These are phyloP conservation scores for Hirtodrosophila confusa DNA, from an alignment of 2,888 invertebrate species.

Conservation along the genomic window DNA sequence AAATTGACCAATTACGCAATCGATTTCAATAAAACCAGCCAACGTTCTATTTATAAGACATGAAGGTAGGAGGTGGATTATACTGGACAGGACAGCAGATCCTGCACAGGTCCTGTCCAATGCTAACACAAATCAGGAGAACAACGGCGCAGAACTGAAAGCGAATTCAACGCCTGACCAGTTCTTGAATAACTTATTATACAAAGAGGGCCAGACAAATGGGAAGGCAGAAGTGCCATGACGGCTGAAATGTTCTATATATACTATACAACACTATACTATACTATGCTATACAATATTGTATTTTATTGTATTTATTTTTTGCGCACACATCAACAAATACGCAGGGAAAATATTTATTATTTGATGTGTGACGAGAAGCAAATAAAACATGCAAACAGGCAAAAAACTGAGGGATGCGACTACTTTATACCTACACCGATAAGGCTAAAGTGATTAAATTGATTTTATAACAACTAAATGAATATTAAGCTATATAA, in stretches of 20 bases:
- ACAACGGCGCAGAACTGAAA: slow-evolving; percentile 34
- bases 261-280: not conserved
- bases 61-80: not conserved
- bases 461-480: not conserved
- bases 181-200: slow-evolving; percentile 53
- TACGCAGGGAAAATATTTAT: slow-evolving; percentile 55
- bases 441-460: not conserved
- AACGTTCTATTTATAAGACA: slow-evolving; percentile 10
- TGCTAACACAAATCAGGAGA: slow-evolving; percentile 37
- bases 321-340: slow-evolving; percentile 56
- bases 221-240: slow-evolving; percentile 4
- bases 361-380: slow-evolving; percentile 36
- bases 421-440: slow-evolving; percentile 8
- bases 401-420: not conserved
- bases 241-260: slow-evolving; percentile 1
- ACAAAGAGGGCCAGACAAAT: slow-evolving; percentile 21
- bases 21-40: slow-evolving; percentile 57
- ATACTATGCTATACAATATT: slow-evolving; percentile 19
- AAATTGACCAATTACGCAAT: slow-evolving; percentile 68
- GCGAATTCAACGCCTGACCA: slow-evolving; percentile 61
- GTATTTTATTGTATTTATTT: slow-evolving; percentile 61
- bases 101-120: slow-evolving; percentile 29
- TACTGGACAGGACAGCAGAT: not conserved
- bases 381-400: slow-evolving; percentile 13
- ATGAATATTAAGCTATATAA: no score